These are phyloP conservation scores for Lacanobia oleracea DNA, from an alignment of 2,888 invertebrate genomes.

Conservation along the genomic window DNA sequence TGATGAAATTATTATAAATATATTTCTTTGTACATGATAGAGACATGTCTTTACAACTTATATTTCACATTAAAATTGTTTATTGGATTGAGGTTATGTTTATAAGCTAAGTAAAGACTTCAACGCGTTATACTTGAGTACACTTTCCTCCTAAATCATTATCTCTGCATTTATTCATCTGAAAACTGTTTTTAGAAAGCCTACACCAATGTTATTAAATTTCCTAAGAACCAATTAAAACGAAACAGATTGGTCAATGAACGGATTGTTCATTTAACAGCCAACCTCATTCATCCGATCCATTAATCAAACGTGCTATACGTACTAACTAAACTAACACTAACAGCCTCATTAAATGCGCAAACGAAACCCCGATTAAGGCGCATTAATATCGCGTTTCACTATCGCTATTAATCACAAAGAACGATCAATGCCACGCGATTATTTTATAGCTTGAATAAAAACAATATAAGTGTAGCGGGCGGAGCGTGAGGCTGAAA, in stretches of 20 bases:
- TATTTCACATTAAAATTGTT: not conserved
- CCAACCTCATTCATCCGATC: slow-evolving; percentile 60
- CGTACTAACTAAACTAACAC: slow-evolving; percentile 62
- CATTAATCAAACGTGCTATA: slow-evolving; percentile 62
- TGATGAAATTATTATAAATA: not conserved
- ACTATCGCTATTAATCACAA: slow-evolving; percentile 76
- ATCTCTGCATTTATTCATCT: not conserved
- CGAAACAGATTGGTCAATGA: slow-evolving; percentile 54
- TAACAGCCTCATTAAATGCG: slow-evolving; percentile 70
- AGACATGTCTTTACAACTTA: not conserved
- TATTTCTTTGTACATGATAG: not conserved
- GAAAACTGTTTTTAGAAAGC: slow-evolving; percentile 26
- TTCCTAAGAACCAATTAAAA: slow-evolving; percentile 55
- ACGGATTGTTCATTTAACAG: slow-evolving; percentile 62
- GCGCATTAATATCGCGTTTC: slow-evolving; percentile 72
- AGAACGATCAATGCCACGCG: slow-evolving; percentile 77
- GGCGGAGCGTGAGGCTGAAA: slow-evolving; percentile 87
- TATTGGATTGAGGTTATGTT: slow-evolving; percentile 4
- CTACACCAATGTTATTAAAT: slow-evolving; percentile 36
- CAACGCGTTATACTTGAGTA: slow-evolving; percentile 69
- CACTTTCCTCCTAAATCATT: not conserved
- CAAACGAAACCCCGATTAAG: slow-evolving; percentile 67
- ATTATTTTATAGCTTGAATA: slow-evolving; percentile 89
- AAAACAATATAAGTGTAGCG: slow-evolving; percentile 86
- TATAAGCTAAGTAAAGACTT: slow-evolving; percentile 71